A percentile compares a stretch with the other conserved stretches of the same genome.
phyloP scores from a whole-genome alignment of 1,140 invertebrate species.

The Ostrea denselamellosa region DNA sequence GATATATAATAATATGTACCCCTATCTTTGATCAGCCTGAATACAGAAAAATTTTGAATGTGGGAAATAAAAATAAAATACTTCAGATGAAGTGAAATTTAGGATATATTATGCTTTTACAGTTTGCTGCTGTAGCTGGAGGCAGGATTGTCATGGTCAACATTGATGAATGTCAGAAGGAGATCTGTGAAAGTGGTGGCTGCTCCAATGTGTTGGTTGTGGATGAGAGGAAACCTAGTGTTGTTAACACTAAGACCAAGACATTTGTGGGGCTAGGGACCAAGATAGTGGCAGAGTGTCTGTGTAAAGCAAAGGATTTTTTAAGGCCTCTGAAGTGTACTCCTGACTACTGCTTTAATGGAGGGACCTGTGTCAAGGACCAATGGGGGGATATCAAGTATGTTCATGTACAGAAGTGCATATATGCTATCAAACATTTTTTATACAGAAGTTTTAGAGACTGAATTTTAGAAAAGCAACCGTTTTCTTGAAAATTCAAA shows the following conservation, averaged over 20 bases:
- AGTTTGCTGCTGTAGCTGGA: constrained; percentile 94
- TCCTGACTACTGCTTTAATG: constrained; percentile 95
- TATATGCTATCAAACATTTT: too few species aligned
- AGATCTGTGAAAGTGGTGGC: constrained; percentile 93
- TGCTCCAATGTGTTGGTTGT: constrained; percentile 95
- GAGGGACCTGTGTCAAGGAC: constrained; percentile 89
- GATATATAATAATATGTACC: too few species aligned
- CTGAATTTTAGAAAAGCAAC: not conserved
- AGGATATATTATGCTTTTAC: not conserved
- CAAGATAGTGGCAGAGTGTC: constrained; percentile 91
- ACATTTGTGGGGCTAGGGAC: constrained; percentile 95
- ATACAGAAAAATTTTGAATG: too few species aligned
- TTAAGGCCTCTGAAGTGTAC: constrained; percentile 84
- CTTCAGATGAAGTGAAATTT: not conserved
- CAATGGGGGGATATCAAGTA: constrained; percentile 90
- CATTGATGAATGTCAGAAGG: constrained; percentile 97
- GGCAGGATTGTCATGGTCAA: constrained; percentile 98
- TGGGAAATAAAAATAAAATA: not conserved
- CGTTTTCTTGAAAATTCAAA: too few species aligned
- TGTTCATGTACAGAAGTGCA: constrained; percentile 51
- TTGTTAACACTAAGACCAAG: constrained; percentile 98
- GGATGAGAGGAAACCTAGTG: constrained; percentile 85
- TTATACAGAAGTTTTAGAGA: not conserved
- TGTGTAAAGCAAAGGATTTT: constrained; percentile 70
- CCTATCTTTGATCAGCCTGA: too few species aligned